These are phyloP conservation scores for Capromys pilorides DNA, from an alignment of 2,797 vertebrate genomes.

Conservation along the genomic window DNA sequence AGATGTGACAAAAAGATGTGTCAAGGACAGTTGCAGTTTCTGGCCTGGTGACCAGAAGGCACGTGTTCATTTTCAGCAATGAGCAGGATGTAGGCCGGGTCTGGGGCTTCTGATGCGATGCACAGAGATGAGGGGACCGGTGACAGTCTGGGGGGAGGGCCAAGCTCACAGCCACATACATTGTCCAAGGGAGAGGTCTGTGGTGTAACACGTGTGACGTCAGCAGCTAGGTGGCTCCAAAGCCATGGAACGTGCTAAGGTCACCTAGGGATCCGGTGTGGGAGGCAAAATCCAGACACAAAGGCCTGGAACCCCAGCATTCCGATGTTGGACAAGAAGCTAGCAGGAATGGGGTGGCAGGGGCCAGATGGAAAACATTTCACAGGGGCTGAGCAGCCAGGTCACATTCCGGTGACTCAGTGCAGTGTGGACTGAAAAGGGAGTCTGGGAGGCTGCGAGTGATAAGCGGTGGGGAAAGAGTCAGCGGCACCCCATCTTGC, in stretches of 20 bases:
- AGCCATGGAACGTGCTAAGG: background rate
- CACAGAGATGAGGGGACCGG: background rate
- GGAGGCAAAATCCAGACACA: background rate
- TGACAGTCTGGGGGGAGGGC: accelerated
- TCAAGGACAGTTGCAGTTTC: background rate
- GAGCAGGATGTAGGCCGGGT: background rate
- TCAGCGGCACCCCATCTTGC: too few species aligned
- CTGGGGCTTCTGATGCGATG: too few species aligned
- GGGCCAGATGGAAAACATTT: background rate
- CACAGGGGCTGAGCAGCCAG: background rate
- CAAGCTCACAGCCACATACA: background rate
- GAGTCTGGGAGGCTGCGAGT: background rate
- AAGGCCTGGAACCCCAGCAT: too few species aligned
- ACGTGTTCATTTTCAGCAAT: background rate
- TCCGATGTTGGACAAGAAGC: too few species aligned
- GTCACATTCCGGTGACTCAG: background rate
- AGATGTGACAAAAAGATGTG: background rate
- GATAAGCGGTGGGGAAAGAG: background rate
- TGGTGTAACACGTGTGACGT: background rate
- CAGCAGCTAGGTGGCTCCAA: background rate
- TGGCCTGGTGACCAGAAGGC: background rate
- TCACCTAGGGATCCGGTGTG: background rate
- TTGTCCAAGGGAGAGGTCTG: background rate
- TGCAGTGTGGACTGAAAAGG: background rate
- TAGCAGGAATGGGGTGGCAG: background rate